Evolutionary conservation across 2,797 vertebrate genomes (phyloP).

Genomic region (Platalea minor): DNA sequence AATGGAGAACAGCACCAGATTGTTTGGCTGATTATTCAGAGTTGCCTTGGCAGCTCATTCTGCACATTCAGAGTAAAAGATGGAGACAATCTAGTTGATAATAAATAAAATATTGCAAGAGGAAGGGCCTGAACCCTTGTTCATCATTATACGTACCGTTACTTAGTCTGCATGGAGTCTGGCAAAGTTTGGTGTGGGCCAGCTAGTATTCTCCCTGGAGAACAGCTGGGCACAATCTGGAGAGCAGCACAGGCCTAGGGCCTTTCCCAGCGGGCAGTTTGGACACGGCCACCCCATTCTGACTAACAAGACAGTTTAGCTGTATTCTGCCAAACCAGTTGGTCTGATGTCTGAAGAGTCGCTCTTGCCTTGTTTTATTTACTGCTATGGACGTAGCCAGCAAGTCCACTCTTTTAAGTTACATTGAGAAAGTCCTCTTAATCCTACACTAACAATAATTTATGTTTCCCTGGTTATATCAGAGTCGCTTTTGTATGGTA

Average conservation of each 20-base stretch:
- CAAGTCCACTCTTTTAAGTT: background rate
- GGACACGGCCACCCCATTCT: background rate
- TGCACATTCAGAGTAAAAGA: background rate
- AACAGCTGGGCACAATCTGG: background rate
- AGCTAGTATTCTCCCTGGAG: background rate
- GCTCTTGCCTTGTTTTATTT: background rate
- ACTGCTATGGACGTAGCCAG: background rate
- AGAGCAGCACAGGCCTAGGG: background rate
- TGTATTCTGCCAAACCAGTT: background rate
- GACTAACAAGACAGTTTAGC: background rate
- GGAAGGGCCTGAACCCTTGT: background rate
- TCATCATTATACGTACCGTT: rapidly evolving
- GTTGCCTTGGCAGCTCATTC: background rate
- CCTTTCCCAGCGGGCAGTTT: background rate
- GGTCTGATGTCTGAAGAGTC: background rate
- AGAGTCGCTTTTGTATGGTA: background rate
- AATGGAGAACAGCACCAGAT: background rate
- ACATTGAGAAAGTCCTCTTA: background rate
- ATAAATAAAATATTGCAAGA: background rate
- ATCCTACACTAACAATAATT: background rate
- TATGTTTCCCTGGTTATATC: background rate
- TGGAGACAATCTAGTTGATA: background rate
- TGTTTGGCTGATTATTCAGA: background rate
- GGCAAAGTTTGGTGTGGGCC: background rate
- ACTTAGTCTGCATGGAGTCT: background rate